Evolutionary conservation across 2,113 vertebrate genomes (phyloP).

Genomic region (Gracilinanus agilis): DNA sequence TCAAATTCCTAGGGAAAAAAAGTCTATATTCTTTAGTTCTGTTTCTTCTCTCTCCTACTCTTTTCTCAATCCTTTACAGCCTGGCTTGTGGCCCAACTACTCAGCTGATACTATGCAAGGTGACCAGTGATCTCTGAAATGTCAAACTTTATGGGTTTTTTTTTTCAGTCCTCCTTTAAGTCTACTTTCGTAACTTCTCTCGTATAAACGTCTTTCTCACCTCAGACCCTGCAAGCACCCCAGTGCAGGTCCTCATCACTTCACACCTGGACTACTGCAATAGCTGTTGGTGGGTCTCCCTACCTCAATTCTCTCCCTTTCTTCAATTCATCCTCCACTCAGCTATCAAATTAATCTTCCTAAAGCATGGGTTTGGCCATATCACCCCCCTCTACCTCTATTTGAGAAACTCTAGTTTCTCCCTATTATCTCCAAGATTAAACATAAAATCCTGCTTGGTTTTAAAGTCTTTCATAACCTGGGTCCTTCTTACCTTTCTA

Average conservation of each 20-base stretch:
- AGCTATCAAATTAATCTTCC: background rate
- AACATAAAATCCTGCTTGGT: background rate
- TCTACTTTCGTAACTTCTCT: background rate
- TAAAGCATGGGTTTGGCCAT: background rate
- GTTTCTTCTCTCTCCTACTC: background rate
- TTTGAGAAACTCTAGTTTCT: background rate
- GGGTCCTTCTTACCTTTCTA: background rate
- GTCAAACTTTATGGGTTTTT: background rate
- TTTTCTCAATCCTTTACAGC: background rate
- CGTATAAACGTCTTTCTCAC: background rate
- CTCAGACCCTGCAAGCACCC: no score
- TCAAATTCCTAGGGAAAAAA: background rate
- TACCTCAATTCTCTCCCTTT: background rate
- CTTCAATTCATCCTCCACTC: background rate
- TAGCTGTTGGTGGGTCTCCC: background rate
- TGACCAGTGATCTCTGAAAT: background rate
- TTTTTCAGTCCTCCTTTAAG: background rate
- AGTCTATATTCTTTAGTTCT: background rate
- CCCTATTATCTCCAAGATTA: background rate
- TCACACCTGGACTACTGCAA: background rate
- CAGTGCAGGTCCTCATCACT: background rate
- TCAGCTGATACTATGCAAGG: background rate
- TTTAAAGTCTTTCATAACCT: background rate
- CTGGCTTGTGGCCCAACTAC: background rate
- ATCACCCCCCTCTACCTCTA: background rate